Evolutionary conservation across 2,888 invertebrate genomes (phyloP), one percentile per base, ranked within the genome.

Genomic region (Clanis bilineata): DNA sequence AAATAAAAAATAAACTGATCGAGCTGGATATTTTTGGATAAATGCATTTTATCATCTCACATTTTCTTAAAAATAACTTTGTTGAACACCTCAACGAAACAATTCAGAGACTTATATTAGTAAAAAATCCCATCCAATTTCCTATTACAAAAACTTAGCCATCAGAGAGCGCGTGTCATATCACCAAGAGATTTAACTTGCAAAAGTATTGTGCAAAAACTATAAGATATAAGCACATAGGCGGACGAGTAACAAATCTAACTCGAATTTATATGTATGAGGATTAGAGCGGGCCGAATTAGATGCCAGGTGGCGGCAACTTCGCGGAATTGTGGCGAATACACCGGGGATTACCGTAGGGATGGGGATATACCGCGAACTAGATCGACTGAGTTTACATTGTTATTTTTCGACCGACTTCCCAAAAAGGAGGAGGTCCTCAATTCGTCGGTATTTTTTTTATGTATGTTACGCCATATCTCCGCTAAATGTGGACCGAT

Each of bases 221-320:
- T 58, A 58, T 38, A 63, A 66, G 63, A 67, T 62, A 69, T 63
- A 67, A 65, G 58, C 39, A 55, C 44, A 62, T 59, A 28, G 45
- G 61, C 44, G 45, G 55, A 47, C 38, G 56, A 66, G 66, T 63
- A 73, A 77, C 76, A 77, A 79, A 78, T 73, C 70, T 72, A 72
- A 72, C 64, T 68, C 67, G 73, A 75, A 78, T 82, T 76, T 79
- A 61, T 83, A 85, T 84, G 80, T 85, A 84, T 86, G 85, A 83
- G 83, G 80, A 79, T 79, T 77, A 80, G 69, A 69, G 70, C 67
- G 67, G 62, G 61, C 72, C 69, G 76, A 80, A 84, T 82, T 79
- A 81, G 81, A 76, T 76, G 82, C 79, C 85, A 86, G 86, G 84
- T 86, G 86, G 70, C 61, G 45, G 64, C 60, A 69, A 73, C 65